These are phyloP conservation scores for Poecilia velifera DNA, from an alignment of 2,797 vertebrate species.

Conservation along the genomic window DNA sequence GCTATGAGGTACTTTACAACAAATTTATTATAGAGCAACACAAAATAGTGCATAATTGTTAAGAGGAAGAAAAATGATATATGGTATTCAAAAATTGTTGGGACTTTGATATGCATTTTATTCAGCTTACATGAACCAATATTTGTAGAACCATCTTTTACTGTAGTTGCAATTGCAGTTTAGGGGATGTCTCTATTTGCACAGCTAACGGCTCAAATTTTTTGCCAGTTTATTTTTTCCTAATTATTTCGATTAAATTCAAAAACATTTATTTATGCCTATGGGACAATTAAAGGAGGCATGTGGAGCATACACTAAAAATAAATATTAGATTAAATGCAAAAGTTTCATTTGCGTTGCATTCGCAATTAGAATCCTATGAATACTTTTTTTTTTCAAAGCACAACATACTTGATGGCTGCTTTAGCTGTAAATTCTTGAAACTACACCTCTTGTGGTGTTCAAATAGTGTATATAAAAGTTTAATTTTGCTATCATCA, in stretches of 20 bases:
- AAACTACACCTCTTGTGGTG: neutral
- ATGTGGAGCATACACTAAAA: too few species aligned
- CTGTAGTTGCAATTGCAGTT: neutral
- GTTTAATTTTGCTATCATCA: neutral
- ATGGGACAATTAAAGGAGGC: too few species aligned
- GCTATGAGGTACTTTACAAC: neutral
- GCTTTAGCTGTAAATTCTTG: neutral
- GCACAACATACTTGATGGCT: neutral
- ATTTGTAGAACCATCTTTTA: neutral
- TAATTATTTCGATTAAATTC: too few species aligned
- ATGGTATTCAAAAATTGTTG: neutral
- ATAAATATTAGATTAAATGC: too few species aligned
- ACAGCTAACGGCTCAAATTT: neutral
- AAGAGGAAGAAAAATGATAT: neutral
- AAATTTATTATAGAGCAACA: neutral
- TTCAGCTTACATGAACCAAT: neutral
- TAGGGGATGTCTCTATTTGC: neutral
- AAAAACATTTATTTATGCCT: too few species aligned
- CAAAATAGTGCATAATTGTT: neutral
- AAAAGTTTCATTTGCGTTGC: too few species aligned
- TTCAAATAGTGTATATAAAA: neutral
- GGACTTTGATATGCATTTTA: neutral
- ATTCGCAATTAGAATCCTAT: neutral
- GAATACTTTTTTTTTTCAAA: neutral
- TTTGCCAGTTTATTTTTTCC: neutral